These are phyloP conservation scores for Lymantria monacha DNA, from an alignment of 2,888 invertebrate species.

Conservation along the genomic window DNA sequence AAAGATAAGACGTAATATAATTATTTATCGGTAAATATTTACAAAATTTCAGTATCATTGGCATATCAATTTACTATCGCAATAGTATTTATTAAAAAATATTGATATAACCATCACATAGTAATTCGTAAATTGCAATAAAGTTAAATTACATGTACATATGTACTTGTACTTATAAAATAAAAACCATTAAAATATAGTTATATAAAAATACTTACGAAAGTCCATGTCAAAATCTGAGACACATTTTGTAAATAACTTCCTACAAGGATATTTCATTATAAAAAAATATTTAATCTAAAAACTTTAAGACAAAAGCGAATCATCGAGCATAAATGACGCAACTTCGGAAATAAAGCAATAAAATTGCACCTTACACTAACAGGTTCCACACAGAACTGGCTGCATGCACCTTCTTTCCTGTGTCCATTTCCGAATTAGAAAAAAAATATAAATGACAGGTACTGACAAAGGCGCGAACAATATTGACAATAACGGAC, in stretches of 20 bases:
- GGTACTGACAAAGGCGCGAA: slow-evolving; percentile 52
- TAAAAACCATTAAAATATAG: too few relatives aligned
- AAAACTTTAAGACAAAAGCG: slow-evolving; percentile 12
- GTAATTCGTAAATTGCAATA: too few relatives aligned
- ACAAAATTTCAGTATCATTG: too few relatives aligned
- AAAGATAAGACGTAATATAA: too few relatives aligned
- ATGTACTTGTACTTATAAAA: too few relatives aligned
- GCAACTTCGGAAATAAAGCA: slow-evolving; percentile 23
- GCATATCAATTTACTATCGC: too few relatives aligned
- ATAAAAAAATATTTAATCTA: slow-evolving; percentile 21
- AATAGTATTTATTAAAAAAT: too few relatives aligned
- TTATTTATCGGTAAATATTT: too few relatives aligned
- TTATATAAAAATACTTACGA: slow-evolving; percentile 64
- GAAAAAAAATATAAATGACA: slow-evolving; percentile 56
- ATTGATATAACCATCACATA: too few relatives aligned
- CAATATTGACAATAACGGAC: slow-evolving; percentile 35
- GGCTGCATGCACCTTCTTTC: slow-evolving; percentile 53
- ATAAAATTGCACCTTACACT: slow-evolving; percentile 66
- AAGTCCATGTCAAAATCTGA: slow-evolving; percentile 52
- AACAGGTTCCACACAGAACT: slow-evolving; percentile 70
- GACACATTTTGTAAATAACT: slow-evolving; percentile 47
- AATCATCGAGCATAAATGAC: slow-evolving; percentile 1
- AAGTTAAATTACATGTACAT: too few relatives aligned
- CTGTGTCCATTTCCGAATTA: slow-evolving; percentile 75
- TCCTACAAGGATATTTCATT: slow-evolving; percentile 72